phyloP scores from a whole-genome alignment of 2,113 vertebrate genomes.

The Equus quagga region DNA sequence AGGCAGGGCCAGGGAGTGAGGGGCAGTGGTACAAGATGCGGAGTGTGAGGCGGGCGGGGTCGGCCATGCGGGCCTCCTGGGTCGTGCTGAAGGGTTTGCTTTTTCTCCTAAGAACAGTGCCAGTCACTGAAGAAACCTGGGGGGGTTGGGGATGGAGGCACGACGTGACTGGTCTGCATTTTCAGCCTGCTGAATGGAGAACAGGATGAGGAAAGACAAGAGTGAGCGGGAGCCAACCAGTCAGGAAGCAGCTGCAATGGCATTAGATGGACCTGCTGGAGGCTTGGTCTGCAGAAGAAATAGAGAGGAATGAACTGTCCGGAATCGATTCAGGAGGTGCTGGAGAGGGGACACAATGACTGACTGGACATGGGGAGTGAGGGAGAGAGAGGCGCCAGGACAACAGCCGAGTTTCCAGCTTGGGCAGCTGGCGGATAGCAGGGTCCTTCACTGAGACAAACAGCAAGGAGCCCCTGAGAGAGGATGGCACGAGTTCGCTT shows the following conservation, averaged over 20 bases:
- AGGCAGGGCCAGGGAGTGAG: not conserved
- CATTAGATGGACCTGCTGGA: not conserved
- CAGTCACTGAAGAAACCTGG: no score
- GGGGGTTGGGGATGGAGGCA: no score
- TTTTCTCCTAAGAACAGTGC: not conserved
- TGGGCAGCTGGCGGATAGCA: no score
- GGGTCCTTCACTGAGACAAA: no score
- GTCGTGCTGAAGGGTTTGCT: not conserved
- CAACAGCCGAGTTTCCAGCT: not conserved
- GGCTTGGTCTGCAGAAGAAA: not conserved
- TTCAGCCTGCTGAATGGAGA: not conserved
- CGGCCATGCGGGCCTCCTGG: not conserved
- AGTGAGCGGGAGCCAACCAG: not conserved
- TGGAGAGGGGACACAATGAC: not conserved
- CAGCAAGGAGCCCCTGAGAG: not conserved
- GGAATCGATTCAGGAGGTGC: not conserved
- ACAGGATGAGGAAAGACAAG: not conserved
- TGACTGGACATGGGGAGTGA: accelerated
- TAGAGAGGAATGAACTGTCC: not conserved
- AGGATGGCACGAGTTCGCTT: accelerated
- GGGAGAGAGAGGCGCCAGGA: not conserved
- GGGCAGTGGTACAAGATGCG: accelerated
- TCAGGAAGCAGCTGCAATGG: not conserved
- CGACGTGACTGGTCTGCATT: accelerated
- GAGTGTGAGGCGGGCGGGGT: not conserved